These are phyloP conservation scores for Ploceus nigricollis DNA, from an alignment of 2,113 vertebrate species.

Conservation along the genomic window DNA sequence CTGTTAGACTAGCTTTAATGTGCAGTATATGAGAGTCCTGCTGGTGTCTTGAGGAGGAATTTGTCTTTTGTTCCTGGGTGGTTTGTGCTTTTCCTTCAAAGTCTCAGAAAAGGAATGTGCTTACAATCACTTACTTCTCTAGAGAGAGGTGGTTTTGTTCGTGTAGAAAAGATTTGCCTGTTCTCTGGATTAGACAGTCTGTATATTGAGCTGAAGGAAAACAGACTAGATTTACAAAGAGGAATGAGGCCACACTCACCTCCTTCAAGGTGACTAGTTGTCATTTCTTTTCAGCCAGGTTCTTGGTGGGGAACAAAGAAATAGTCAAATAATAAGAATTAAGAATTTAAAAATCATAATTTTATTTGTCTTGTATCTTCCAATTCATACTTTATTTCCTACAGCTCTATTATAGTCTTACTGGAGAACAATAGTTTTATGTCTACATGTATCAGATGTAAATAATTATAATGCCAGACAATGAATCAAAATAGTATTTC, in stretches of 20 bases:
- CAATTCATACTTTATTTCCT: not conserved
- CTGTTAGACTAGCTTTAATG: constrained; percentile 13
- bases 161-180: not conserved
- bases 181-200: not conserved
- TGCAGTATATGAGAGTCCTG: not conserved
- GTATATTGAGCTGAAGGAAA: not conserved
- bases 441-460: not conserved
- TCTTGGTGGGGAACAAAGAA: not conserved
- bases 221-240: not conserved
- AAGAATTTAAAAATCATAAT: not conserved
- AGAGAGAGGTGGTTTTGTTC: not conserved
- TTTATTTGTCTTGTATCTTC: not conserved
- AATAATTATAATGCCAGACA: not conserved
- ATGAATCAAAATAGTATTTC: not conserved
- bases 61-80: constrained; percentile 6
- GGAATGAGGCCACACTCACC: not conserved
- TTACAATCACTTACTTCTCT: not conserved
- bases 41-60: constrained; percentile 20
- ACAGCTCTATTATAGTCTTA: not conserved
- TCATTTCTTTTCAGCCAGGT: not conserved
- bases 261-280: not conserved
- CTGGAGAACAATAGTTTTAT: not conserved
- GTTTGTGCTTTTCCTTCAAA: constrained; percentile 22
- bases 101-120: not conserved
- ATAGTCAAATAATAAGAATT: not conserved